Percentiles rank a stretch among this genome's conserved stretches.
Conservation (phyloP, 1,140 invertebrate species). For the Zaprionus lachaisei region DNA sequence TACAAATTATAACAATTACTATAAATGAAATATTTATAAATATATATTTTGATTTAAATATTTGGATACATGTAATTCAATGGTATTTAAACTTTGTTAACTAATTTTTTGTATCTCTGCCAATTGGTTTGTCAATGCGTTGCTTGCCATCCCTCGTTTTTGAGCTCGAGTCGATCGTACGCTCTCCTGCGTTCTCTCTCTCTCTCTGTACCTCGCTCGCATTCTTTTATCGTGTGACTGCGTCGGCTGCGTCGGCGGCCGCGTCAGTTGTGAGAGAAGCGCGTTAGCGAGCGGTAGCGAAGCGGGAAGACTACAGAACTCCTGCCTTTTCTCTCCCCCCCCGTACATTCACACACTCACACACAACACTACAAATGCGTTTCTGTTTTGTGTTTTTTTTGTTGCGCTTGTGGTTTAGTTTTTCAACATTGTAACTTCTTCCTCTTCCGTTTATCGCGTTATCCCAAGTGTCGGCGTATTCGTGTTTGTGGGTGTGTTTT, state of each 20-base stretch:
- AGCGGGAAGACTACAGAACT: constrained; percentile 43
- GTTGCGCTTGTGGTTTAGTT: constrained; percentile 41
- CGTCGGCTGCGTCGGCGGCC: constrained; percentile 40
- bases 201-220: constrained; percentile 9
- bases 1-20: too few relatives aligned
- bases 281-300: constrained; percentile 43
- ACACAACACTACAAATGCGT: constrained; percentile 21
- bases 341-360: neutral
- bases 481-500: constrained; percentile 10
- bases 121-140: constrained; percentile 11
- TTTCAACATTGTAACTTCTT: constrained; percentile 25
- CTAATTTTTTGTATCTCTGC: neutral
- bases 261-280: constrained; percentile 53
- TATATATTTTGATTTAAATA: neutral
- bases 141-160: constrained; percentile 32
- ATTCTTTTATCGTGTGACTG: constrained; percentile 37
- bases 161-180: constrained; percentile 23
- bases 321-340: neutral
- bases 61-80: neutral
- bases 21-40: too few relatives aligned
- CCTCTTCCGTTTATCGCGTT: constrained; percentile 16
- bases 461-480: neutral
- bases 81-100: neutral
- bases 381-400: constrained; percentile 32
- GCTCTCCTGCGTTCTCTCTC: constrained; percentile 3